A percentile compares a stretch with the other conserved stretches of the same genome.
Evolutionary conservation across 2,888 invertebrate species (phyloP).

Genomic region (Diarsia rubi): DNA sequence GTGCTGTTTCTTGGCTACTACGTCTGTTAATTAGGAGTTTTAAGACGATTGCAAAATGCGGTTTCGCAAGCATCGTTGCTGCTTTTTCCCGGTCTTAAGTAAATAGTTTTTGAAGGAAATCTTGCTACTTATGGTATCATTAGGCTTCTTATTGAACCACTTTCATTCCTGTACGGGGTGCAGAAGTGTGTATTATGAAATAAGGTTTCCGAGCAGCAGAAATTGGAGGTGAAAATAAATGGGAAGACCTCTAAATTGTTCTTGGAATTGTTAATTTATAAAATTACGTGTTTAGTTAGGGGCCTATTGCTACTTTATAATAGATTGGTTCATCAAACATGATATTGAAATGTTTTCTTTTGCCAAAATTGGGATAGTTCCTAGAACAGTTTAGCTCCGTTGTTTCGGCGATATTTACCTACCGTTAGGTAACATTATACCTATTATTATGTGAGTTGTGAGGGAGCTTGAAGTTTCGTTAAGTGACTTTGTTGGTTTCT

Average conservation of each 20-base stretch:
- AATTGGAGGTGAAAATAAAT: neutral
- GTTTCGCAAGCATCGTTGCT: constrained; percentile 28
- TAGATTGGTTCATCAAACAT: constrained; percentile 54
- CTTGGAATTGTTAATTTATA: constrained; percentile 23
- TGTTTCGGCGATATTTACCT: neutral
- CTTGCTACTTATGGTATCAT: constrained; percentile 18
- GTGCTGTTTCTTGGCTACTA: constrained; percentile 22
- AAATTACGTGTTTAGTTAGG: constrained; percentile 27
- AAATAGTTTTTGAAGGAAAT: constrained; percentile 39
- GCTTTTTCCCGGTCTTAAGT: constrained; percentile 10
- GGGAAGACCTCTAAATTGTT: constrained; percentile 1
- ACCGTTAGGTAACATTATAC: constrained; percentile 20
- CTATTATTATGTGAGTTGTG: neutral
- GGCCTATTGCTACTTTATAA: constrained; percentile 51
- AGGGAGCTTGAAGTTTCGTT: neutral
- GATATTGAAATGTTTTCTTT: constrained; percentile 41
- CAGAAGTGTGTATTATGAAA: neutral
- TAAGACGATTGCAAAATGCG: constrained; percentile 16
- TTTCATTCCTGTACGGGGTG: neutral
- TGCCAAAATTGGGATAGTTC: constrained; percentile 33
- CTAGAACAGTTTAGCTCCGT: constrained; percentile 28
- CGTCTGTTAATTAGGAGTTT: constrained; percentile 43
- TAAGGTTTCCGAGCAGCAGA: neutral
- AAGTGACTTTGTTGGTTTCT: constrained; percentile 12
- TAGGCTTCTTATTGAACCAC: constrained; percentile 28